phyloP scores from a whole-genome alignment of 2,113 vertebrate genomes.

The Protomyctophum bolini region DNA sequence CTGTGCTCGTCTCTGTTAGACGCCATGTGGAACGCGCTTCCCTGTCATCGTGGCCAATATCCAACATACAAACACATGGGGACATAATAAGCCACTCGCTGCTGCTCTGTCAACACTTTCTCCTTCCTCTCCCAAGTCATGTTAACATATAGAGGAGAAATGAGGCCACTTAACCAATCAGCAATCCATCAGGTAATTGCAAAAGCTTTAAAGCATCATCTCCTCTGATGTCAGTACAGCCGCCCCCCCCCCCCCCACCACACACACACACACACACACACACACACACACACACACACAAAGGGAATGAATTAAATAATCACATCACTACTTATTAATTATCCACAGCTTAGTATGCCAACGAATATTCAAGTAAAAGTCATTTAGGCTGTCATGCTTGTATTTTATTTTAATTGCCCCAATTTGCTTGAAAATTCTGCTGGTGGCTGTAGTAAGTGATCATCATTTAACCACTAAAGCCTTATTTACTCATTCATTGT shows the following conservation, averaged over 20 bases:
- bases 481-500: no score
- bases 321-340: no score
- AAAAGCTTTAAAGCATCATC: slow-evolving; percentile 47
- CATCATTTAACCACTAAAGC: no score
- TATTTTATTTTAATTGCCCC: background rate
- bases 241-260: background rate
- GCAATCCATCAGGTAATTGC: slow-evolving; percentile 64
- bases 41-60: slow-evolving; percentile 69
- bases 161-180: slow-evolving; percentile 72
- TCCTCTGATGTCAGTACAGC: slow-evolving; percentile 4
- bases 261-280: no score
- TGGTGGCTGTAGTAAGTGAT: background rate
- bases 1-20: slow-evolving; percentile 52
- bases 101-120: slow-evolving; percentile 60
- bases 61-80: slow-evolving; percentile 59
- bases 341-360: no score
- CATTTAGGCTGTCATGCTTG: background rate
- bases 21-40: slow-evolving; percentile 70
- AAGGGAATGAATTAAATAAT: no score
- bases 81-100: slow-evolving; percentile 45
- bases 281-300: no score
- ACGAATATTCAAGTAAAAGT: background rate
- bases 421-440: background rate
- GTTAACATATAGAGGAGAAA: slow-evolving; percentile 62
- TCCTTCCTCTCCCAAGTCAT: slow-evolving; percentile 32